Base-by-base conservation (phyloP, 2,888 invertebrate genomes). In the Hedya salicella region DNA sequence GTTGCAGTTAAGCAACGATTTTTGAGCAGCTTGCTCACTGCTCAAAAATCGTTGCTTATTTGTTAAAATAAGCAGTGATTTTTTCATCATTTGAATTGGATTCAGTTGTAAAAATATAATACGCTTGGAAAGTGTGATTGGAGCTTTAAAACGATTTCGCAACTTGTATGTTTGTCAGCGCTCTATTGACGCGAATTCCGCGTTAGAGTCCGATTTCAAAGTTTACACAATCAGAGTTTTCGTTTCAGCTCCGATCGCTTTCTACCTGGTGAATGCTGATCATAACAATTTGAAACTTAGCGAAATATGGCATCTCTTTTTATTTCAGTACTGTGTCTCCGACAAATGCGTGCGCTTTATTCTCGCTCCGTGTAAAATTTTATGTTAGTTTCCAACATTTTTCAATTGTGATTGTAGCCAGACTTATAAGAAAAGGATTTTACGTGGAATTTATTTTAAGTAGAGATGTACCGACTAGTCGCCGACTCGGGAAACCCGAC, bases 231-330 rank as follows among this genome's bases (percentile, higher is more conserved):
- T 83, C 78, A 76, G 73, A 73, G 72, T 62, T 70, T 74, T 73
- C 72, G 77, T 77, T 76, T 74, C 75, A 72, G 74, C 73, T 78
- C 74, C 70, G 68, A 76, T 75, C 77, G 73, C 75, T 70, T 76
- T 75, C 74, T 75, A 81, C 79, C 76, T 78, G 74, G 76, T 80
- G 83, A 81, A 76, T 78, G 74, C 76, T 80, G 84, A 81, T 86
- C 84, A 86, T 88, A 88, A 87, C 86, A 88, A 86, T 81, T 82
- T 78, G 71, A 69, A 83, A 85, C 79, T 83, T 78, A 67, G 76
- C 76, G 76, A 83, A 85, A 87, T 87, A 87, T 85, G 81, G 81
- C 80, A 73, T 78, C 78, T 83, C 77, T 79, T 85, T 87, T 87
- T 86, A 87, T 84, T 82, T 78, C 80, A 75, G 75, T 73, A 70